Base-by-base conservation (phyloP, 2,888 invertebrate genomes). In the Pterostichus niger region DNA sequence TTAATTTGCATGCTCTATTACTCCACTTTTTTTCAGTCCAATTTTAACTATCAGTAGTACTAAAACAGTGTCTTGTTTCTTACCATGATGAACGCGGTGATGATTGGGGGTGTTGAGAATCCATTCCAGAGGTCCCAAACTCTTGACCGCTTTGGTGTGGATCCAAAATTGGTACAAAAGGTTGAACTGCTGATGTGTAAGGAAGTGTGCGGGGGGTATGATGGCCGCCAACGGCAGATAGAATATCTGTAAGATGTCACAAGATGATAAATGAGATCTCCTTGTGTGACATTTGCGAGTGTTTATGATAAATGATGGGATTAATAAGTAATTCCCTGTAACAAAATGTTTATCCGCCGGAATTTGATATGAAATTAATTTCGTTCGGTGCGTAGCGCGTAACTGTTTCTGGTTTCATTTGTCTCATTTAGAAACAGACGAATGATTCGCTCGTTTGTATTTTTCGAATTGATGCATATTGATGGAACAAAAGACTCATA, bases 141-240 rank as follows among this genome's bases (percentile, higher is more conserved):
- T 93, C 86, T 93, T 93, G 86, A 97, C 93, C 0, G 96, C 92
- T 87, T 96, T 95, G 0, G 98, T 98, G 89, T 98, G 98, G 85
- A 98, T 95, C 96, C 97, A 98, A 89, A 97, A 96, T 92, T 98
- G 98, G 91, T 96, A 98, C 49, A 98, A 92, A 85, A 97, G 92
- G 89, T 96, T 97, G 90, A 98, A 95, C 89, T 97, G 97, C 86
- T 96, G 94, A 87, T 98, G 98, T 84, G 95, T 95, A 85, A 97
- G 91, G 88, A 96, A 94, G 83, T 93, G 95, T 0, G 95, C 93
- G 0, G 97, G 96, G 0, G 97, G 96, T 68, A 97, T 93, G 82
- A 94, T 92, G 77, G 96, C 87, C 0, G 96, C 95, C 86, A 96
- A 89, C 0, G 95, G 95, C 0, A 95, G 90, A 88, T 95, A 95